Evolutionary conservation across 1,140 invertebrate genomes (phyloP).

Genomic region (Macrotrachela quadricornifera): DNA sequence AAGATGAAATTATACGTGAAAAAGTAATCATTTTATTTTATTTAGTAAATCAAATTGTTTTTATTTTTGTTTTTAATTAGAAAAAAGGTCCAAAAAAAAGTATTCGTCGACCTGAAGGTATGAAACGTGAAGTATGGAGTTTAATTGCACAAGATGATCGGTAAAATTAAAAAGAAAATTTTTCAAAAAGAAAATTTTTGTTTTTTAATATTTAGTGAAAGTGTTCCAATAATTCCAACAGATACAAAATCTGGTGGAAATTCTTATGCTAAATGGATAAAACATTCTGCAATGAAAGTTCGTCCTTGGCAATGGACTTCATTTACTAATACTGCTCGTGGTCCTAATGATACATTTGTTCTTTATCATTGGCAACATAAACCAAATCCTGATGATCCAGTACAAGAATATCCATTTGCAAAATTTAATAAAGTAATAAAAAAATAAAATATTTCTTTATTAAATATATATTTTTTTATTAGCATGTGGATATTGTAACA

Average conservation of each 20-base stretch:
- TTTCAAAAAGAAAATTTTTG: too few species aligned
- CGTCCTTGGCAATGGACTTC: slow-evolving; percentile 87
- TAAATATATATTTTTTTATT: too few species aligned
- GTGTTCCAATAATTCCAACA: slow-evolving; percentile 31
- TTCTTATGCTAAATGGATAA: slow-evolving; percentile 73
- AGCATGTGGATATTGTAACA: slow-evolving; percentile 39
- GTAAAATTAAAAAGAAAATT: slow-evolving; percentile 17
- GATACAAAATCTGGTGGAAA: slow-evolving; percentile 57
- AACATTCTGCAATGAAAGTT: slow-evolving; percentile 41
- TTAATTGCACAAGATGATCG: slow-evolving; percentile 81
- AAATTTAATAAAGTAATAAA: slow-evolving; percentile 61
- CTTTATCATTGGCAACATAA: slow-evolving; percentile 67
- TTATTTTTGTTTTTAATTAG: too few species aligned
- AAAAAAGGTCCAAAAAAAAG: too few species aligned
- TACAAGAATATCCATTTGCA: slow-evolving; percentile 87
- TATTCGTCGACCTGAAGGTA: slow-evolving; percentile 57
- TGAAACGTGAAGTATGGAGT: slow-evolving; percentile 88
- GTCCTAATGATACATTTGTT: slow-evolving; percentile 53
- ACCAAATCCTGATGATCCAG: slow-evolving; percentile 38
- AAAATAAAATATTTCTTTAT: too few species aligned
- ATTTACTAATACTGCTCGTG: slow-evolving; percentile 74
- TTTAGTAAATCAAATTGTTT: too few species aligned
- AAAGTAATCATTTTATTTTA: too few species aligned
- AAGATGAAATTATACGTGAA: too few species aligned
- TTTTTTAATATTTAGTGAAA: slow-evolving; percentile 19